These are phyloP conservation scores for Meandrina meandrites DNA, from an alignment of 92 coral and sea anemone species.

Conservation along the genomic window DNA sequence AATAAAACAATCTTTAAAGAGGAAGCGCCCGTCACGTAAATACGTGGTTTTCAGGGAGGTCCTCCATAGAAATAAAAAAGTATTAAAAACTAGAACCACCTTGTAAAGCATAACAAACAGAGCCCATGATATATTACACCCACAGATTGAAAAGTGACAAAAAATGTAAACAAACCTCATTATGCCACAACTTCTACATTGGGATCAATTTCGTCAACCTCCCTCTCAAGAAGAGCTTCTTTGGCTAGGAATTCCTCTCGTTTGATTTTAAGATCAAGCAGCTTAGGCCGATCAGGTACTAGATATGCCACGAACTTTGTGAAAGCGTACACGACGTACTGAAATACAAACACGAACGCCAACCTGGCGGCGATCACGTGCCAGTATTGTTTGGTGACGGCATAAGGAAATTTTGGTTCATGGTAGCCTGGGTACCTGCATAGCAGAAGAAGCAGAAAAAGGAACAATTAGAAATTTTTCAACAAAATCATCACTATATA, in stretches of 20 bases:
- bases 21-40: no score
- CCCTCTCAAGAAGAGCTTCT: constrained; percentile 65
- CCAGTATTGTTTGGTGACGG: constrained; percentile 88
- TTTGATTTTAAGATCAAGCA: constrained; percentile 82
- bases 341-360: constrained; percentile 92
- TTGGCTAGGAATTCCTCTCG: constrained; percentile 93
- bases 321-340: constrained; percentile 89
- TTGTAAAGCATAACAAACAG: not conserved
- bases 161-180: constrained; percentile 5
- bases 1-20: no score
- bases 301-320: constrained; percentile 93
- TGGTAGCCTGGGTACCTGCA: constrained; percentile 84
- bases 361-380: constrained; percentile 94
- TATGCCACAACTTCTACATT: constrained; percentile 17
- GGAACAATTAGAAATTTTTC: not conserved
- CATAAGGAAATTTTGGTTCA: constrained; percentile 66
- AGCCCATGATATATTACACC: not conserved
- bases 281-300: constrained; percentile 90
- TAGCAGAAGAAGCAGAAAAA: not conserved
- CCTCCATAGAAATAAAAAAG: no score
- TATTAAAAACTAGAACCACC: not conserved
- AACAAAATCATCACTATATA: not conserved
- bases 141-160: not conserved
- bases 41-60: no score
- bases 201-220: constrained; percentile 15